Base-by-base conservation (phyloP, 2,888 invertebrate genomes). In the Clistopyga incitator region DNA sequence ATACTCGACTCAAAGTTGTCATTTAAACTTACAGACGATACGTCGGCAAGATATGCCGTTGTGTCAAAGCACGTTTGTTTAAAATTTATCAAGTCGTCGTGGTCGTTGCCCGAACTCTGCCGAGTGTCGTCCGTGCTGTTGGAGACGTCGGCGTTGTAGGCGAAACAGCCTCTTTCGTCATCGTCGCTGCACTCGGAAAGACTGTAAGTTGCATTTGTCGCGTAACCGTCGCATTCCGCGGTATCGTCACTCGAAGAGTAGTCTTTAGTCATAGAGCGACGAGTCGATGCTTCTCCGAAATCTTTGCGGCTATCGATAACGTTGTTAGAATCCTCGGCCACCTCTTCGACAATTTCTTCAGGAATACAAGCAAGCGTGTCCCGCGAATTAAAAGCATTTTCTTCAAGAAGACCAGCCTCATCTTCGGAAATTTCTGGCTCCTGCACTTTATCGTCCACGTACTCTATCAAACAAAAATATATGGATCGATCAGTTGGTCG, bases 91-190 rank as follows among this genome's bases (percentile, higher is more conserved):
- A 50, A 42, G 18, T 76, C 76, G 11, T 81, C 81, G 61, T 71
- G 50, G 1, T 52, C 64, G 18, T 64, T 20, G 25, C 42, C 29
- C 0, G 18, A 71, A 10, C 74, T 81, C 59, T 75, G 78, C 1
- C 65, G 64, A 15, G 78, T 81, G 3, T 78, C 84, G 0, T 87
- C 86, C 6, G 85, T 71, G 65, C 86, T 89, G 10, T 78, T 61
- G 1, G 89, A 89, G 0, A 88, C 70, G 29, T 90, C 89, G 2
- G 88, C 88, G 42, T 75, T 86, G 65, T 87, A 88, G 20, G 84
- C 64, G 8, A 78, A 79, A 23, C 79, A 68, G 3, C 38, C 64
- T 42, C 70, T 77, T 6, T 86, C 87, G 6, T 81, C 84, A 18
- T 82, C 81, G 4, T 77, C 86, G 23, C 85, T 85, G 4, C 70